Conservation (phyloP, 1,140 invertebrate genomes). For the Plectrocnemia conspersa region DNA sequence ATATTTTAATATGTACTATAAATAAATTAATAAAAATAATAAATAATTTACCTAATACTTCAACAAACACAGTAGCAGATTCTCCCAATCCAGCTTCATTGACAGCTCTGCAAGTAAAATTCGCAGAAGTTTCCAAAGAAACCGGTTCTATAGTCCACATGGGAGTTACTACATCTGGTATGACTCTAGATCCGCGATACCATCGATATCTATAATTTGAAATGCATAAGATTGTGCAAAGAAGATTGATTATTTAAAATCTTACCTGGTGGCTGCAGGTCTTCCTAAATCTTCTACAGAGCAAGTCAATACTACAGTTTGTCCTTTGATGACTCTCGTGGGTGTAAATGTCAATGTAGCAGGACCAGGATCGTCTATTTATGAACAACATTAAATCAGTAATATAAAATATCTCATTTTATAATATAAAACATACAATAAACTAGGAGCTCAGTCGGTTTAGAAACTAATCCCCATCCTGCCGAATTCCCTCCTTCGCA, state of each 20-base stretch:
- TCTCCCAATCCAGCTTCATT: slow-evolving; percentile 77
- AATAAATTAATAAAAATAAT: slow-evolving; percentile 13
- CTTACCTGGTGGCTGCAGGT: slow-evolving; percentile 60
- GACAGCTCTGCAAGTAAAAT: slow-evolving; percentile 80
- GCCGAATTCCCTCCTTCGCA: slow-evolving; percentile 82
- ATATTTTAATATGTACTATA: slow-evolving; percentile 6
- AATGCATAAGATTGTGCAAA: not conserved
- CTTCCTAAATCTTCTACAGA: slow-evolving; percentile 74
- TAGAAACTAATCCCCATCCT: slow-evolving; percentile 75
- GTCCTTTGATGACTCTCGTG: slow-evolving; percentile 71
- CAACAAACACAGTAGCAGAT: slow-evolving; percentile 64
- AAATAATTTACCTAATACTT: slow-evolving; percentile 65
- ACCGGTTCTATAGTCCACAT: slow-evolving; percentile 76
- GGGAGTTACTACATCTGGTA: slow-evolving; percentile 66
- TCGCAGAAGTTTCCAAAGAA: slow-evolving; percentile 73
- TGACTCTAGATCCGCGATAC: slow-evolving; percentile 67
- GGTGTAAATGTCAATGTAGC: slow-evolving; percentile 68
- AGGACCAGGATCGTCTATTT: slow-evolving; percentile 69
- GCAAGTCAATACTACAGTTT: slow-evolving; percentile 71
- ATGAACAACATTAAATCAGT: slow-evolving; percentile 11
- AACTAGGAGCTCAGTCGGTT: slow-evolving; percentile 67
- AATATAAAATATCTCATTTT: slow-evolving; percentile 3
- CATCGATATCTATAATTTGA: slow-evolving; percentile 61
- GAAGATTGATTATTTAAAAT: slow-evolving; percentile 5
- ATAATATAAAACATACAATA: slow-evolving; percentile 59